Evolutionary conservation across 2,888 invertebrate species (phyloP).

Genomic region (Orthosia gracilis): DNA sequence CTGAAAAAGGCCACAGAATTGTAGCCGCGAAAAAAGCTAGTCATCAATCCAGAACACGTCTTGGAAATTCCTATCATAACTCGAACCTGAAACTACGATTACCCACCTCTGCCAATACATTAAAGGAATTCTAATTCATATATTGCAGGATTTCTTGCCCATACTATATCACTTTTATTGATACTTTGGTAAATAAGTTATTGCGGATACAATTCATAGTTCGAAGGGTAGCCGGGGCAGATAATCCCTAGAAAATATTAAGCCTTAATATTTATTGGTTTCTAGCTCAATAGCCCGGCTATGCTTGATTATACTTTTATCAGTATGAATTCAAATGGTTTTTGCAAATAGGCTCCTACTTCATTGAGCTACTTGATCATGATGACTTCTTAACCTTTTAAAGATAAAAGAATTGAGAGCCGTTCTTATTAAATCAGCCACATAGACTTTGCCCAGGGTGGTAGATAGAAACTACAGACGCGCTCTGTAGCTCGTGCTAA

Average conservation of each 20-base stretch:
- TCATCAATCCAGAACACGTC: background rate
- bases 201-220: conserved; percentile 62
- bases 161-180: conserved; percentile 65
- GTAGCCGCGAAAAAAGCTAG: too few species aligned
- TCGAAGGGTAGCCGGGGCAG: conserved; percentile 27
- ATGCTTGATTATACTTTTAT: conserved; percentile 24
- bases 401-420: background rate
- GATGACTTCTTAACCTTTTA: background rate
- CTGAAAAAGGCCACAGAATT: too few species aligned
- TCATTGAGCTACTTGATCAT: background rate
- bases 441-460: too few species aligned
- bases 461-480: too few species aligned
- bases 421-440: too few species aligned
- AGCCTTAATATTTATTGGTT: conserved; percentile 48
- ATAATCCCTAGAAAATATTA: conserved; percentile 58
- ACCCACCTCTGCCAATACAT: conserved; percentile 29
- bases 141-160: conserved; percentile 37
- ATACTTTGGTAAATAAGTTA: conserved; percentile 66
- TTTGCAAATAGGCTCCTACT: background rate
- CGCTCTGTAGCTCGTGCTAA: too few species aligned
- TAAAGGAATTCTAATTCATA: conserved; percentile 47
- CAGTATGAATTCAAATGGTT: background rate
- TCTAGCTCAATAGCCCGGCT: conserved; percentile 22
- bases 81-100: conserved; percentile 8
- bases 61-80: background rate